These are phyloP conservation scores for Hypsibius dujardini DNA, from an alignment of 1,140 invertebrate genomes.

Conservation along the genomic window DNA sequence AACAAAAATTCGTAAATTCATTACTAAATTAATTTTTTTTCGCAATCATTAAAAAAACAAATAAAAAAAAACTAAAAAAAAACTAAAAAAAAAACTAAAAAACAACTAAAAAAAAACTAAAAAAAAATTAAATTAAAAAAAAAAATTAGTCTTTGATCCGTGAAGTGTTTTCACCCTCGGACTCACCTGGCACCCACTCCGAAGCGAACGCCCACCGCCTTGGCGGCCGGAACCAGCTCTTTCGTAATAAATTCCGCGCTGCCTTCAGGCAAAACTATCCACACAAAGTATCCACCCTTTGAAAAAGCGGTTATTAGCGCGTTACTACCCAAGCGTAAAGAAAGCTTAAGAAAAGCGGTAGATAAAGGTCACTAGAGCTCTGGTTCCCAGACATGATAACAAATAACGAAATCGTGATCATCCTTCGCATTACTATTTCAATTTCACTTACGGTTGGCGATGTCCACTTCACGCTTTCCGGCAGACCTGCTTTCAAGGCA, in stretches of 20 bases:
- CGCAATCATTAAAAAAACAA: neutral
- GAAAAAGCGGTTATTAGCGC: constrained; percentile 1
- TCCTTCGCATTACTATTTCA: no score
- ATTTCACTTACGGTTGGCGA: no score
- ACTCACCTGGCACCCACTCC: neutral
- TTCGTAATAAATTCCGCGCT: neutral
- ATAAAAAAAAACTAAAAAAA: neutral
- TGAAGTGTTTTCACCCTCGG: neutral
- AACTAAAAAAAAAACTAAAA: neutral
- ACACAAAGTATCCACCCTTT: constrained; percentile 13
- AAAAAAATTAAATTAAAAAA: neutral
- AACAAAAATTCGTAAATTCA: no score
- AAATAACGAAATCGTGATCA: neutral
- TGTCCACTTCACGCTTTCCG: neutral
- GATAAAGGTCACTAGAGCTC: neutral
- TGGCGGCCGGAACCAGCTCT: neutral
- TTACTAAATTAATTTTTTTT: neutral
- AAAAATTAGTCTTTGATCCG: neutral
- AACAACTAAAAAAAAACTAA: neutral
- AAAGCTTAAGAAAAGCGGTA: neutral
- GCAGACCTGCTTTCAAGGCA: neutral
- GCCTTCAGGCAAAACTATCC: neutral
- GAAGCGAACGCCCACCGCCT: neutral
- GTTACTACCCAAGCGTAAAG: neutral
- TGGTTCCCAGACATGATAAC: neutral